Evolutionary conservation across 2,888 invertebrate species (phyloP).

Genomic region (Caenorhabditis sp.): DNA sequence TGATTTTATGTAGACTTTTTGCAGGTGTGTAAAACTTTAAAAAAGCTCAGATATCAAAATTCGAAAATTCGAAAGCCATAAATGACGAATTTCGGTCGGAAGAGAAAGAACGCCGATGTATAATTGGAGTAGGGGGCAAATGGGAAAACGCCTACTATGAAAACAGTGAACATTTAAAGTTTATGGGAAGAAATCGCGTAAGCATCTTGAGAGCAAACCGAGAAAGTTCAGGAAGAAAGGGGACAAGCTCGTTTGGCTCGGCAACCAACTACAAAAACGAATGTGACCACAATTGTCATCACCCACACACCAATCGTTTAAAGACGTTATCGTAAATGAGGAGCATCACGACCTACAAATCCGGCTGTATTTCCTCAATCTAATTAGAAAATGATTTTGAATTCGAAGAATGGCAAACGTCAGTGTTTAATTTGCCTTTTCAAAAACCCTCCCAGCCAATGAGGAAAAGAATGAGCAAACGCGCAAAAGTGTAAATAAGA

Average conservation of each 20-base stretch:
- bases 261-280: background rate
- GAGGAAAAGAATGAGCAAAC: constrained; percentile 5
- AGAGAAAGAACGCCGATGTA: too few species aligned
- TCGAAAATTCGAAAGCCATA: too few species aligned
- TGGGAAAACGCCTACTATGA: too few species aligned
- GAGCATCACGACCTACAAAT: background rate
- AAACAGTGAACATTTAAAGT: too few species aligned
- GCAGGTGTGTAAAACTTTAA: too few species aligned
- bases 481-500: constrained; percentile 23
- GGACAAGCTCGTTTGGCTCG: background rate
- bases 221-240: background rate
- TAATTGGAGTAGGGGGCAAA: too few species aligned
- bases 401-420: background rate
- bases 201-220: background rate
- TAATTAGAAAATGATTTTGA: constrained; percentile 12
- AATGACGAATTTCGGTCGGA: too few species aligned
- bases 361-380: background rate
- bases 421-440: constrained; percentile 17
- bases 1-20: too few species aligned
- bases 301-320: background rate
- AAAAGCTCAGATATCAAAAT: too few species aligned
- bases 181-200: too few species aligned
- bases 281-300: constrained; percentile 1
- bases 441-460: background rate
- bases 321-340: background rate